Evolutionary conservation across 2,797 vertebrate species (phyloP), one percentile per base, ranked within the genome.

Genomic region (Geotrypetes seraphini): DNA sequence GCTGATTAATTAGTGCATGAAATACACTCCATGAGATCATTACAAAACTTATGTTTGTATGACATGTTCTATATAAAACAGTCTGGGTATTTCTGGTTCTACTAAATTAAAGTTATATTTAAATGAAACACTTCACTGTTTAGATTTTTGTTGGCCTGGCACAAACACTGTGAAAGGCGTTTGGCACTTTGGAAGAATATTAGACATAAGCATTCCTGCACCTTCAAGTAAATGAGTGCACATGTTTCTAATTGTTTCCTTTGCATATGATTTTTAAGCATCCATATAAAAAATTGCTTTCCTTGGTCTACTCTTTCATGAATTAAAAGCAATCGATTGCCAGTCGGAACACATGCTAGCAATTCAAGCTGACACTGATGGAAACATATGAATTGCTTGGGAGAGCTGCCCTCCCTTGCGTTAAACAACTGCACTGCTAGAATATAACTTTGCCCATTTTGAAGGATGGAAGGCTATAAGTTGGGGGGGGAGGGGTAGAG

Each of bases 221-320:
- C 46, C 28, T 54, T 58, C 40, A 43, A 58, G 61, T 74, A 68
- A 76, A 71, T 41, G 38, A 48, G 31, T 50, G 42, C 43, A 61
- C 31, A 20, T 67, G 71, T 59, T 75, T 73, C 57, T 50, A 64
- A 71, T 73, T 75, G 67, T 74, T 70, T 69, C 50, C 33, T 61
- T 68, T 2, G 3, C 43, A 55, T 60, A 70, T 67, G 57, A 55
- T 67, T 78, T 60, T 73, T 55, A 71, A 71, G 52, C 36, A 66
- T 47, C 4, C 60, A 57, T 70, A 53, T 47, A 58, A 68, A 73
- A 76, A 72, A n/a, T n/a, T 71, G 63, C 76, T 82, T 81, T 71
- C 58, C 50, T 72, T 69, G 40, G 61, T 66, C 56, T 26, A 6
- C 34, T 75, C 70, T 58, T 56, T 38, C 36, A 52, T 56, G 70